These are phyloP conservation scores for Drosophila serrata DNA, from an alignment of 1,140 invertebrate species.

Conservation along the genomic window DNA sequence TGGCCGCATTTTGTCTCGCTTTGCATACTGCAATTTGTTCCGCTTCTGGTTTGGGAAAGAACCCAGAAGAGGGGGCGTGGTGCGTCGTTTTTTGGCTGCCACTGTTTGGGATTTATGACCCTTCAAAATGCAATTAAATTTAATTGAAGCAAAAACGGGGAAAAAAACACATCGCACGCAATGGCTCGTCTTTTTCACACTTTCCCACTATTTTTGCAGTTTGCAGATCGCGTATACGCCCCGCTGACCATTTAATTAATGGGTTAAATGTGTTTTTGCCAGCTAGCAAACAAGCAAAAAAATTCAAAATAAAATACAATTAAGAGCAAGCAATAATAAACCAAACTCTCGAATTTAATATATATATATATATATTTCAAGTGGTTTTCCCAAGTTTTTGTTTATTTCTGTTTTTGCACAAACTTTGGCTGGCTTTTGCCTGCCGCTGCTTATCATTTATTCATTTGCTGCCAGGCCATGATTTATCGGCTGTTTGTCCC, in stretches of 20 bases:
- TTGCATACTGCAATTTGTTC: constrained; percentile 77
- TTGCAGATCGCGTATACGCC: constrained; percentile 54
- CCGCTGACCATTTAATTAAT: constrained; percentile 75
- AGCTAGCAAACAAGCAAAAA: constrained; percentile 7
- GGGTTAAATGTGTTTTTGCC: constrained; percentile 54
- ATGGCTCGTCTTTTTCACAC: constrained; percentile 68
- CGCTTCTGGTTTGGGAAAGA: constrained; percentile 25
- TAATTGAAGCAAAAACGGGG: constrained; percentile 77
- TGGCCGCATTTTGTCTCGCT: constrained; percentile 60
- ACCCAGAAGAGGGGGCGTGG: neutral
- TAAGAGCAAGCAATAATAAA: constrained; percentile 26
- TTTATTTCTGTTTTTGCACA: constrained; percentile 26
- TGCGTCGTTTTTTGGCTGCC: constrained; percentile 61
- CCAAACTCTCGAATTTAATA: constrained; percentile 27
- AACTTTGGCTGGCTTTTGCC: constrained; percentile 43
- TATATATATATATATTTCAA: constrained; percentile 35
- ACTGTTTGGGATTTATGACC: constrained; percentile 81
- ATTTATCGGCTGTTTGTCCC: constrained; percentile 46
- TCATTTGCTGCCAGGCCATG: constrained; percentile 52
- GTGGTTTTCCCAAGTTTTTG: constrained; percentile 37
- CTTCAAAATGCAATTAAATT: constrained; percentile 85
- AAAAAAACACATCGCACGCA: constrained; percentile 52
- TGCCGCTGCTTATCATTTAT: constrained; percentile 70
- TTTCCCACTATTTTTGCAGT: constrained; percentile 12
- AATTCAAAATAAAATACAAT: constrained; percentile 22